phyloP scores from a whole-genome alignment of 2,113 vertebrate species.

The Hypocryptadius cinnamomeus region DNA sequence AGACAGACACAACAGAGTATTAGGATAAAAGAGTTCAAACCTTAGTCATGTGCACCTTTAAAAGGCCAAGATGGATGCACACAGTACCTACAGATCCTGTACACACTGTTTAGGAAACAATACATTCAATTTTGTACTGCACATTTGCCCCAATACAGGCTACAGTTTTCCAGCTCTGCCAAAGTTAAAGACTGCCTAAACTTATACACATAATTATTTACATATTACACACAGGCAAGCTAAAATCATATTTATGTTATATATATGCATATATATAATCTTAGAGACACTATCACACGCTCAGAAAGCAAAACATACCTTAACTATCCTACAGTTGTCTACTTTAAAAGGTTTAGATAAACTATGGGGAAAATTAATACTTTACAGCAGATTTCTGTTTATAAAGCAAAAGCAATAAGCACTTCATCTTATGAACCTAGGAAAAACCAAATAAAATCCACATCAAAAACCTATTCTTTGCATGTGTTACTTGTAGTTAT shows the following conservation, averaged over 20 bases:
- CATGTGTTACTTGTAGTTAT: background rate
- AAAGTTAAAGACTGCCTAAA: background rate
- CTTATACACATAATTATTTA: background rate
- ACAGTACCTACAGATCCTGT: background rate
- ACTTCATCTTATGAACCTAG: background rate
- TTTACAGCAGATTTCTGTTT: background rate
- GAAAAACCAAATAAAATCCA: background rate
- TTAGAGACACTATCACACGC: background rate
- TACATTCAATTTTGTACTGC: background rate
- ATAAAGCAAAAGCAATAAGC: background rate
- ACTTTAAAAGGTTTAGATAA: background rate
- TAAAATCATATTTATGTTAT: background rate
- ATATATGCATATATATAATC: background rate
- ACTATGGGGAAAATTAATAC: background rate
- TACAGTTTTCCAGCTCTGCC: background rate
- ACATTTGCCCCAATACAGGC: background rate
- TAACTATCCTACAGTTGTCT: background rate
- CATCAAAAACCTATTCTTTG: background rate
- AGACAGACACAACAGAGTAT: background rate
- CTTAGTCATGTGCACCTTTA: rapidly evolving
- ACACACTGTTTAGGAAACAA: background rate
- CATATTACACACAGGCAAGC: background rate
- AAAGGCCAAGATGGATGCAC: background rate
- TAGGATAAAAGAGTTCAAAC: background rate
- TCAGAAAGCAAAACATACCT: background rate